Conservation (phyloP, 2,888 invertebrate genomes). For the Flexamia atlantica region DNA sequence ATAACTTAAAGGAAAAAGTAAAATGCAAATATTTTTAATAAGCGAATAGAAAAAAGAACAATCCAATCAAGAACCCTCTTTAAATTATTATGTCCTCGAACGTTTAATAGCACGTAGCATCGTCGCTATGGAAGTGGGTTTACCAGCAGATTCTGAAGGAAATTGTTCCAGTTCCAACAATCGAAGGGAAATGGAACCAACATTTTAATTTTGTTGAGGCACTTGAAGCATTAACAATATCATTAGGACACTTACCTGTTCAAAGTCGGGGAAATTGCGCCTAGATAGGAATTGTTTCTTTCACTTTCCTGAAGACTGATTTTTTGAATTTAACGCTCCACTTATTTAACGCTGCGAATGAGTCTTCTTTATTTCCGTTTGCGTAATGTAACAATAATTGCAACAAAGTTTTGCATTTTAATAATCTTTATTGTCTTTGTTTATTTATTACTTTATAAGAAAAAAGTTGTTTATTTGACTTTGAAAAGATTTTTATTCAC, state of each 20-base stretch:
- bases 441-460: too few relatives aligned
- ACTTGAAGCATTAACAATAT: constrained; percentile 42
- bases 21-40: too few relatives aligned
- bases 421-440: background rate
- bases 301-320: constrained; percentile 17
- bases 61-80: too few relatives aligned
- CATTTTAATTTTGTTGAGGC: constrained; percentile 39
- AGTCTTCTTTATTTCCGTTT: background rate
- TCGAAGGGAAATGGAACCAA: constrained; percentile 54
- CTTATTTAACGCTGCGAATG: background rate
- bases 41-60: too few relatives aligned
- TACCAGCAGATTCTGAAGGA: constrained; percentile 13
- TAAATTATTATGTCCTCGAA: too few relatives aligned
- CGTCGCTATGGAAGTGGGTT: background rate
- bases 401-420: background rate
- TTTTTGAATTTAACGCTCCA: constrained; percentile 44
- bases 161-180: constrained; percentile 45
- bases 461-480: too few relatives aligned
- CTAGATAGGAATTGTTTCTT: constrained; percentile 26
- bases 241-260: constrained; percentile 29
- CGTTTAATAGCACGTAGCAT: too few relatives aligned
- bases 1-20: too few relatives aligned
- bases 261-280: constrained; percentile 45
- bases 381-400: background rate
- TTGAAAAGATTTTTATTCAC: too few relatives aligned